A percentile compares a stretch with the other conserved stretches of the same genome.
phyloP scores from a whole-genome alignment of 2,888 invertebrate genomes.

The Spicauda simplicius region DNA sequence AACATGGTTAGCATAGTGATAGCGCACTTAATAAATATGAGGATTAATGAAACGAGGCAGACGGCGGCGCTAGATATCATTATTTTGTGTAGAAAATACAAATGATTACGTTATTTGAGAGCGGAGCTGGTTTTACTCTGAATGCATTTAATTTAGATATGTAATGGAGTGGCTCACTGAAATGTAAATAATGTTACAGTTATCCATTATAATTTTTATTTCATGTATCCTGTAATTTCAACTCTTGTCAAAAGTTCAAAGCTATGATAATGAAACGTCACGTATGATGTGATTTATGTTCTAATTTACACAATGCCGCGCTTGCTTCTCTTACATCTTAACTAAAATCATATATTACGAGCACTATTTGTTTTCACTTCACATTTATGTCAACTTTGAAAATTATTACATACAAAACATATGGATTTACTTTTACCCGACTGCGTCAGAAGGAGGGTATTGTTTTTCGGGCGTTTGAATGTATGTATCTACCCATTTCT shows the following conservation, averaged over 20 bases:
- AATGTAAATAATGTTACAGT: background rate
- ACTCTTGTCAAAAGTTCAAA: background rate
- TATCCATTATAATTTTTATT: background rate
- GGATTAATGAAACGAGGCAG: constrained; percentile 19
- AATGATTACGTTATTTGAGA: constrained; percentile 26
- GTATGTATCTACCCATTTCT: too few relatives aligned
- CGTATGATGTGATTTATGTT: background rate
- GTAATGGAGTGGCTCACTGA: constrained; percentile 1
- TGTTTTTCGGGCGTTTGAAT: too few relatives aligned
- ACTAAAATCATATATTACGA: too few relatives aligned
- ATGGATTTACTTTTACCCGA: too few relatives aligned
- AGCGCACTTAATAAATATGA: constrained; percentile 32
- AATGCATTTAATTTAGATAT: constrained; percentile 23
- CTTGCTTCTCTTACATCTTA: too few relatives aligned
- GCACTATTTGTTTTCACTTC: too few relatives aligned
- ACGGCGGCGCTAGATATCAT: constrained; percentile 15
- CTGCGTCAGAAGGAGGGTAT: too few relatives aligned
- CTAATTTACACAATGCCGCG: too few relatives aligned
- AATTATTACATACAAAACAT: too few relatives aligned
- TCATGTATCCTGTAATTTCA: background rate
- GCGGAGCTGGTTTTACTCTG: constrained; percentile 6
- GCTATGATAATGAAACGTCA: background rate
- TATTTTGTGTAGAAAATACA: constrained; percentile 27
- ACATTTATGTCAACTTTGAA: too few relatives aligned
- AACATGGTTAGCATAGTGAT: constrained; percentile 34